These are phyloP conservation scores for Scelioninae gen. 1 DNA, from an alignment of 2,888 invertebrate genomes.

Conservation along the genomic window DNA sequence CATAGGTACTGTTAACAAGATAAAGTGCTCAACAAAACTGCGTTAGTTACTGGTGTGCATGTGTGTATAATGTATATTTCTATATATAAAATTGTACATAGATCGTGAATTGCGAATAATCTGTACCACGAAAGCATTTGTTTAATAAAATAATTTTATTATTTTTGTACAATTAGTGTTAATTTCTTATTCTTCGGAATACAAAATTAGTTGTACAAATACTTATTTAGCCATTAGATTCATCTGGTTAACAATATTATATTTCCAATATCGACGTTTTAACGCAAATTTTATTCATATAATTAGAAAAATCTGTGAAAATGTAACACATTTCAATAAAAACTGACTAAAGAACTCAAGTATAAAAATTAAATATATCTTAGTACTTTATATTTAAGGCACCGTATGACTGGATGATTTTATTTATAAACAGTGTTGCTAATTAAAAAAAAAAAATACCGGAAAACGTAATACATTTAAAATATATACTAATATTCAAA, in stretches of 20 bases:
- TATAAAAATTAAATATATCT: slow-evolving; percentile 9
- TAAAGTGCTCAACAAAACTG: too few relatives aligned
- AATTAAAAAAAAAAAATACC: not conserved
- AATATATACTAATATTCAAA: too few relatives aligned
- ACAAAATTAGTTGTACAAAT: not conserved
- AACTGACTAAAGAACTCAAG: not conserved
- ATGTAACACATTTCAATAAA: too few relatives aligned
- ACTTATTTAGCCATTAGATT: not conserved
- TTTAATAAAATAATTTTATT: slow-evolving; percentile 14
- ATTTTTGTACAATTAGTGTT: slow-evolving; percentile 2
- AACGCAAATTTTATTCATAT: too few relatives aligned
- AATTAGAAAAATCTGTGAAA: too few relatives aligned
- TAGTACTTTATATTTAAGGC: slow-evolving; percentile 6
- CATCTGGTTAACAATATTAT: too few relatives aligned
- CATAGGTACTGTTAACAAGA: too few relatives aligned
- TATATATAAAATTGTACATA: not conserved
- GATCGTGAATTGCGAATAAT: not conserved
- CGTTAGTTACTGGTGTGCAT: not conserved
- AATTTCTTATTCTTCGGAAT: not conserved
- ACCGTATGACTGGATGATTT: not conserved
- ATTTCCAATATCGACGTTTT: too few relatives aligned
- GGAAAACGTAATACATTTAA: not conserved
- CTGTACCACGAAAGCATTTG: not conserved
- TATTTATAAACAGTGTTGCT: slow-evolving; percentile 4
- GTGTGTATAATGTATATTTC: not conserved